These are phyloP conservation scores for Temnothorax nylanderi DNA, from an alignment of 1,140 invertebrate species.

Conservation along the genomic window DNA sequence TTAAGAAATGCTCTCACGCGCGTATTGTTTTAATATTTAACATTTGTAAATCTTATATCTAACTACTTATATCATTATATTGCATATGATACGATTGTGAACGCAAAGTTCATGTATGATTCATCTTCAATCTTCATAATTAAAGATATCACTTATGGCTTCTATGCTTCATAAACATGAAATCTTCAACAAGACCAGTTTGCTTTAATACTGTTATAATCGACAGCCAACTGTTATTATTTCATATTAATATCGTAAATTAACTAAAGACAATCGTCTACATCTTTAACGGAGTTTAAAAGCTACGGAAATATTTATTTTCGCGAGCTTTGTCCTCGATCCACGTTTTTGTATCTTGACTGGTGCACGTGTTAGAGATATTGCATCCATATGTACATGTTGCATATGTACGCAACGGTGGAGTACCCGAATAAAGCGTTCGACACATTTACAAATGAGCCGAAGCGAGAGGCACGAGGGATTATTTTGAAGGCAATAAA, in stretches of 20 bases:
- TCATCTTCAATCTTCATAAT: constrained; percentile 1
- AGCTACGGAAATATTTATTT: neutral
- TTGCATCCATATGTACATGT: neutral
- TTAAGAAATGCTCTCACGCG: neutral
- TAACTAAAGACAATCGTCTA: neutral
- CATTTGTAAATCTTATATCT: neutral
- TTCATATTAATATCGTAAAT: neutral
- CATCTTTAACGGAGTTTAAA: neutral
- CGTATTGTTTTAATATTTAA: neutral
- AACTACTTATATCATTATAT: neutral
- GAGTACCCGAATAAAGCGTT: constrained; percentile 34
- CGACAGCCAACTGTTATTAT: neutral
- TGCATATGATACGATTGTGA: neutral
- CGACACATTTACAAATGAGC: constrained; percentile 45
- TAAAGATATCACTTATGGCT: neutral
- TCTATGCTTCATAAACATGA: neutral
- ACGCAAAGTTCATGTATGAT: neutral
- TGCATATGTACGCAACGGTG: neutral
- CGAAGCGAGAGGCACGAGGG: constrained; percentile 18
- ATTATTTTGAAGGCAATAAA: constrained; percentile 59
- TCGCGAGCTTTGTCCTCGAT: neutral
- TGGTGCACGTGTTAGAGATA: neutral
- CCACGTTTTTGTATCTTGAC: neutral
- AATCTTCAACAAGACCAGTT: neutral
- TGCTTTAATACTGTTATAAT: neutral